Evolutionary conservation across 2,797 vertebrate genomes (phyloP), one percentile per base, ranked within the genome.

Genomic region (Eulemur rubriventer): DNA sequence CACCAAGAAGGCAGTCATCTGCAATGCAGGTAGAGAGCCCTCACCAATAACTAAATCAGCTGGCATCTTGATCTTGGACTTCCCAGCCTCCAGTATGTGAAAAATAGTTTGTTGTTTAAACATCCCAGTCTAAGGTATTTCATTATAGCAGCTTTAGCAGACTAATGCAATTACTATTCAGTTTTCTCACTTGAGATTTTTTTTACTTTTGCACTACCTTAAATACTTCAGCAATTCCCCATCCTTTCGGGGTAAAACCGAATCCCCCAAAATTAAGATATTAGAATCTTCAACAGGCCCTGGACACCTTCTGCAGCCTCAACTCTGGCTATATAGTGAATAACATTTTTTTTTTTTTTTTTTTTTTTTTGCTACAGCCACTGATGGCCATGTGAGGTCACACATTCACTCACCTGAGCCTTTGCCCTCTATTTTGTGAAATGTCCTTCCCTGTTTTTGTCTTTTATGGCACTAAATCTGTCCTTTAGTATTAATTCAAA

Each of bases 111-210:
- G 7, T 14, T 43, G 22, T 8, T 28, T 79, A 50, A 83, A 38
- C 2, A 7, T 17, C 1, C 1, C 0, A 22, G 14, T 41, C 2
- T 55, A 18, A 16, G 8, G 3, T 24, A 43, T 85, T 6, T 76
- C 84, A n/a, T 61, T 69, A 35, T 4, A 24, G 6, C n/a, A 57
- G 0, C 11, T 24, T 52, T 4, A 76, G 17, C 1, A 8, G 11
- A 65, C 11, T n/a, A 46, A 67, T 33, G 59, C 12, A 67, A 43
- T 86, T 90, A 13, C 18, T 28, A 82, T 18, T 48, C 5, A 20
- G 1, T 59, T 90, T 83, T 28, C 6, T 48, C 18, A 4, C 6
- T 7, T 65, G 30, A 80, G 65, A 70, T 48, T 0, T 72, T 63
- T 79, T 35, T 43, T 46, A n/a, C 16, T n/a, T 65, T 65, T n/a